phyloP scores from a whole-genome alignment of 2,888 invertebrate species.

The Smittia sp. region DNA sequence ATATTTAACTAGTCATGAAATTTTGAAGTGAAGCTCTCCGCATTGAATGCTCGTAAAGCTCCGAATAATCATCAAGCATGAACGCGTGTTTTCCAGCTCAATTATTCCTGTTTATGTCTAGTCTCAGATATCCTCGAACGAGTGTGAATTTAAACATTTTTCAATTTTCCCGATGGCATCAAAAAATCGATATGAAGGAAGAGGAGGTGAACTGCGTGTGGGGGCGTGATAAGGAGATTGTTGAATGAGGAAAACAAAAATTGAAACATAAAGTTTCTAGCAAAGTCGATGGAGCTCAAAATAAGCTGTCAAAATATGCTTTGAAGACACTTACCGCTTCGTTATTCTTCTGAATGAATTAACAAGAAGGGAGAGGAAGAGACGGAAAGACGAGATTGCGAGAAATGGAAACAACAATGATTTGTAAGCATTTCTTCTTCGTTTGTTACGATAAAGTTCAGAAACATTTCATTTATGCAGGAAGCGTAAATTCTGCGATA shows the following conservation, averaged over 20 bases:
- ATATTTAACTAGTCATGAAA: not conserved
- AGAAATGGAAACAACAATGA: slow-evolving; percentile 7
- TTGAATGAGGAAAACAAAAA: not conserved
- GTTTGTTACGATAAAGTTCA: no score
- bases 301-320: not conserved
- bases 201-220: no score
- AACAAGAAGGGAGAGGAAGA: slow-evolving; percentile 22
- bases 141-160: not conserved
- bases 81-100: no score
- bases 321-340: slow-evolving; percentile 27
- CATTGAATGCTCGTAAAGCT: no score
- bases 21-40: not conserved
- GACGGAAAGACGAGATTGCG: not conserved
- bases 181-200: slow-evolving; percentile 1
- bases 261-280: not conserved
- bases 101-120: no score
- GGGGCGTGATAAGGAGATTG: no score
- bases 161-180: not conserved
- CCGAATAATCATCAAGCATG: not conserved
- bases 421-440: no score
- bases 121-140: no score
- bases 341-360: slow-evolving; percentile 35
- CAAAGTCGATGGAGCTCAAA: no score
- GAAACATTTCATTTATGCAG: no score
- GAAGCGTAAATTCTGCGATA: not conserved